phyloP scores from a whole-genome alignment of 2,797 vertebrate genomes.

The Gymnothorax reevesii region DNA sequence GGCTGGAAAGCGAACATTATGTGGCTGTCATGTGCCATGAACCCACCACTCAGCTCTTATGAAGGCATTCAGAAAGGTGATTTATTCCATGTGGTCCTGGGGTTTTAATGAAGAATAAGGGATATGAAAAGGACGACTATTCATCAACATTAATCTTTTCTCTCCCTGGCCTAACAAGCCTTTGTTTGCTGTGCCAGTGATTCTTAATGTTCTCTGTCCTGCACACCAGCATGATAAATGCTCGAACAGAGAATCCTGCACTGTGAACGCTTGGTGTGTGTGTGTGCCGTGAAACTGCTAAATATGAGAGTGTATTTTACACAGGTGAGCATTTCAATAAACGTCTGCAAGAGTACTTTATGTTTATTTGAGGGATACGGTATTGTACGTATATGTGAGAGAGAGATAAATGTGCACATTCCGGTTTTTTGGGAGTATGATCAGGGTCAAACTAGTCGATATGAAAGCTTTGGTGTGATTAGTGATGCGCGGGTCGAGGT shows the following conservation, averaged over 20 bases:
- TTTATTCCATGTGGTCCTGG: constrained; percentile 51
- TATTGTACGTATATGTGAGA: too few relatives aligned
- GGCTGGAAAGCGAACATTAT: constrained; percentile 27
- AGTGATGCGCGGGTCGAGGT: too few relatives aligned
- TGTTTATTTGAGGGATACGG: too few relatives aligned
- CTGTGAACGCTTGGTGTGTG: constrained; percentile 9
- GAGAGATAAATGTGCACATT: too few relatives aligned
- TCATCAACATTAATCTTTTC: constrained; percentile 50
- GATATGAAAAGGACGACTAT: constrained; percentile 39
- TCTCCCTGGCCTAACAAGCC: constrained; percentile 25
- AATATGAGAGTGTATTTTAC: too few relatives aligned
- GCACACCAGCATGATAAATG: constrained; percentile 31
- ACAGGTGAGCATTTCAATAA: too few relatives aligned
- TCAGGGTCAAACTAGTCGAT: too few relatives aligned
- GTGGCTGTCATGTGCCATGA: constrained; percentile 1
- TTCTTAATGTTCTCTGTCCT: constrained; percentile 29
- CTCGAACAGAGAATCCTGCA: constrained; percentile 17
- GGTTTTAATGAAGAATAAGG: constrained; percentile 48
- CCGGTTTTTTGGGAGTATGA: too few relatives aligned
- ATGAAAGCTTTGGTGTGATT: too few relatives aligned
- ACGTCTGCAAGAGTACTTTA: too few relatives aligned
- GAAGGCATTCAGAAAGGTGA: constrained; percentile 35
- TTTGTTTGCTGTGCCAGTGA: constrained; percentile 45
- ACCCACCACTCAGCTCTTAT: too few relatives aligned
- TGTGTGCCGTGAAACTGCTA: too few relatives aligned